A percentile compares a stretch with the other conserved stretches of the same genome.
These are phyloP conservation scores for Bovichtus diacanthus DNA, from an alignment of 2,797 vertebrate species.

Conservation along the genomic window DNA sequence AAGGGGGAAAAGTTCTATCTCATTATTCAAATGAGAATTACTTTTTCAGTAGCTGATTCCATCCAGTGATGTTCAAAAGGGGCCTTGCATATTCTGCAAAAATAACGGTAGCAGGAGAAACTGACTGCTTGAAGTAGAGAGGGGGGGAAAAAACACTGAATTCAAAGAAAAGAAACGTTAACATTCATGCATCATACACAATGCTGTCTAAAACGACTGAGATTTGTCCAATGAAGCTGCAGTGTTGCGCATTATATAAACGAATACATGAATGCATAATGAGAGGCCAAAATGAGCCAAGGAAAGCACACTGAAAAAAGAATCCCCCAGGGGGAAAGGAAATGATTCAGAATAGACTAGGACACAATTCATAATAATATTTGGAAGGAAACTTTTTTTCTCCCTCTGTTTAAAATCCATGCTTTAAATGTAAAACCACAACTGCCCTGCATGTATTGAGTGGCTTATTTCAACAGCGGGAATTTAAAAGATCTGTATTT, in stretches of 20 bases:
- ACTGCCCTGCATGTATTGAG: constrained; percentile 40
- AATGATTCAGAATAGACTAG: constrained; percentile 76
- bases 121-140: constrained; percentile 41
- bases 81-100: constrained; percentile 37
- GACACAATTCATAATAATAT: constrained; percentile 76
- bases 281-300: constrained; percentile 78
- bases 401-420: constrained; percentile 59
- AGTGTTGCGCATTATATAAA: constrained; percentile 74
- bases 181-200: constrained; percentile 52
- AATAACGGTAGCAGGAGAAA: constrained; percentile 44
- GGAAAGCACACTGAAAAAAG: constrained; percentile 69
- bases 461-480: constrained; percentile 44
- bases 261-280: constrained; percentile 80
- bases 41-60: constrained; percentile 58
- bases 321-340: constrained; percentile 70
- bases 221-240: constrained; percentile 70
- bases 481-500: constrained; percentile 41
- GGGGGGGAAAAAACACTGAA: constrained; percentile 27
- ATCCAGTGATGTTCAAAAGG: constrained; percentile 52
- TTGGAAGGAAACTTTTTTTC: constrained; percentile 61
- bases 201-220: constrained; percentile 55
- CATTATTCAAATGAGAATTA: constrained; percentile 73
- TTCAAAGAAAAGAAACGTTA: constrained; percentile 50
- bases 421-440: constrained; percentile 65
- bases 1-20: constrained; percentile 45